Percentiles rank a stretch among this genome's conserved stretches.
Conservation (phyloP, 2,797 vertebrate genomes). For the Lepus oiostolus region DNA sequence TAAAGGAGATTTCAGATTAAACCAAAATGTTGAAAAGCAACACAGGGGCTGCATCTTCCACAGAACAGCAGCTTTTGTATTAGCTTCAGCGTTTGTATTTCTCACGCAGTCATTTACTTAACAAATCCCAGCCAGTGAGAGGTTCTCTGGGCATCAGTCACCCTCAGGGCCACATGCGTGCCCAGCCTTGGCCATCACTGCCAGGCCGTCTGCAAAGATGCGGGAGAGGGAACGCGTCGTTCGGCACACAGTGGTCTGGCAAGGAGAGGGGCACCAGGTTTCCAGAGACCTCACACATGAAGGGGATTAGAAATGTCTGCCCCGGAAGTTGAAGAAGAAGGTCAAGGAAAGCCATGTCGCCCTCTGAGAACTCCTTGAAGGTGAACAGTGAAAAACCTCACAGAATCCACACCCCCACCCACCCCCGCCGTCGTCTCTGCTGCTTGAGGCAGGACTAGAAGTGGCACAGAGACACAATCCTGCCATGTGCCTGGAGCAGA, state of each 20-base stretch:
- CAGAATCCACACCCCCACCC: background rate
- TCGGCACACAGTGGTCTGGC: background rate
- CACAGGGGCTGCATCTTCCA: background rate
- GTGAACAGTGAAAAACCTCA: background rate
- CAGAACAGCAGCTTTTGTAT: background rate
- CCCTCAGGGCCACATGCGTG: background rate
- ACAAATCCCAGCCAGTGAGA: background rate
- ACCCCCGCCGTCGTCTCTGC: background rate
- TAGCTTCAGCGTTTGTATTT: background rate
- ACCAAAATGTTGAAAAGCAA: constrained; percentile 12
- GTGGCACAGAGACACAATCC: background rate
- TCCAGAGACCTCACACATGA: background rate
- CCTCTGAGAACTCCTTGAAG: background rate
- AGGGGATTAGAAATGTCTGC: background rate
- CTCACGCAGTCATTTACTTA: background rate
- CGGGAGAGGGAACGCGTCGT: background rate
- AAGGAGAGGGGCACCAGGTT: background rate
- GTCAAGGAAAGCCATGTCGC: constrained; percentile 5
- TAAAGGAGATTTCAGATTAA: background rate
- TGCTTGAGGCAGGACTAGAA: background rate
- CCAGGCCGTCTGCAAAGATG: constrained; percentile 1
- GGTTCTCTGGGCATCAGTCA: background rate
- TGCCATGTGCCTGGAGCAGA: background rate
- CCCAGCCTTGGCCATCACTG: background rate
- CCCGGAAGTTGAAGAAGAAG: background rate